A percentile compares a stretch with the other conserved stretches of the same genome.
These are phyloP conservation scores for Macrocentrus cingulum DNA, from an alignment of 1,140 invertebrate species.

Conservation along the genomic window DNA sequence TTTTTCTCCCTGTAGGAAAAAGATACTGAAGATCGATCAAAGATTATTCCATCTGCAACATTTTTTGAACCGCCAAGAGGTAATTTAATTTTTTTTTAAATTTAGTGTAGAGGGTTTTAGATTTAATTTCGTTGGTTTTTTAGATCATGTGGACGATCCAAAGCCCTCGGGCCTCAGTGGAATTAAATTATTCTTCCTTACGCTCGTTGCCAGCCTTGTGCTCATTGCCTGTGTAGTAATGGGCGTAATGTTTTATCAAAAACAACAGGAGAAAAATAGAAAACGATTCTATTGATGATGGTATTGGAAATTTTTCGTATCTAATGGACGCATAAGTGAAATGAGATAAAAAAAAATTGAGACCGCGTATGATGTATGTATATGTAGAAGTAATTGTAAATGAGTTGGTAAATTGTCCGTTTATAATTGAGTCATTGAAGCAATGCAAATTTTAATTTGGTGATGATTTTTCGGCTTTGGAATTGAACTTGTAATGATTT, in stretches of 20 bases:
- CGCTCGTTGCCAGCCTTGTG: slow-evolving; percentile 76
- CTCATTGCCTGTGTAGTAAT: slow-evolving; percentile 79
- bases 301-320: no score
- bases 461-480: no score
- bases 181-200: slow-evolving; percentile 84
- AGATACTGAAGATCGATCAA: slow-evolving; percentile 69
- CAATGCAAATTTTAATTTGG: no score
- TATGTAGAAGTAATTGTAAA: background rate
- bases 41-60: slow-evolving; percentile 78
- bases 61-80: slow-evolving; percentile 80
- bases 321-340: background rate
- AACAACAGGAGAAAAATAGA: slow-evolving; percentile 83
- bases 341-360: background rate
- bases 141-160: slow-evolving; percentile 84
- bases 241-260: slow-evolving; percentile 89
- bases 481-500: no score
- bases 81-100: slow-evolving; percentile 44
- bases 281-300: slow-evolving; percentile 92
- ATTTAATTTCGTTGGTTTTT: slow-evolving; percentile 39
- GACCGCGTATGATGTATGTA: no score
- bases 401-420: background rate
- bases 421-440: no score
- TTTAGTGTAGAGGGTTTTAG: no score
- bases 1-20: slow-evolving; percentile 61
- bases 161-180: slow-evolving; percentile 81